Base-by-base conservation (phyloP, 2,113 vertebrate species). In the Brachionichthys hirsutus region DNA sequence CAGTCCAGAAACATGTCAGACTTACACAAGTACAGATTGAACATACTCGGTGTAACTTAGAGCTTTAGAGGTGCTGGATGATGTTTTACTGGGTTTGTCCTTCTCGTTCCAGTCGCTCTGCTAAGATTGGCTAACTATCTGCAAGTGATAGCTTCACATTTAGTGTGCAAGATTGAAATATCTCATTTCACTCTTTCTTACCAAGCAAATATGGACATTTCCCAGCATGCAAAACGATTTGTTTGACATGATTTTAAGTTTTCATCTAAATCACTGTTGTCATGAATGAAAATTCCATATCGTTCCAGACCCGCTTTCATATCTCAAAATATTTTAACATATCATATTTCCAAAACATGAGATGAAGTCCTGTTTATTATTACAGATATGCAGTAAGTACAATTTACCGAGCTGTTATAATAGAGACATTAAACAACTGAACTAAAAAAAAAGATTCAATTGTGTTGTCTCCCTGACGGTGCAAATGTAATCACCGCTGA, bases 381-480 rank as follows among this genome's bases (percentile, higher is more conserved):
- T 30, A 30, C 24, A 30, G 24, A 30, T 30, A 30, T 30, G 24
- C 24, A 30, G 24, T 30, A 30, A 30, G 24, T 30, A 3, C 8
- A 30, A 30, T 30, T n/a, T n/a, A n/a, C n/a, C n/a, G 42, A 74
- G 73, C 58, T 54, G 22, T 30, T 30, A 67, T 55, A 69, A 77
- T 43, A 49, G 44, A 41, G n/a, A 82, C 77, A 75, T 65, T 43
- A 54, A 80, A 74, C 1, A 50, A 57, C 48, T 63, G 20, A 75
- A 62, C 20, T 67, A 8, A 67, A 81, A 59, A 55, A 61, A 54
- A 66, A 67, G 57, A 73, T 80, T 77, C 54, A 50, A 42, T 66
- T 82, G 72, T 69, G 84, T 78, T 79, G 62, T 77, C 70, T 81
- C 67, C 53, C 41, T 73, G 75, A 83, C 65, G 68, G 76, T 47